Evolutionary conservation across 1,140 invertebrate species (phyloP).

Genomic region (Planococcus citri): DNA sequence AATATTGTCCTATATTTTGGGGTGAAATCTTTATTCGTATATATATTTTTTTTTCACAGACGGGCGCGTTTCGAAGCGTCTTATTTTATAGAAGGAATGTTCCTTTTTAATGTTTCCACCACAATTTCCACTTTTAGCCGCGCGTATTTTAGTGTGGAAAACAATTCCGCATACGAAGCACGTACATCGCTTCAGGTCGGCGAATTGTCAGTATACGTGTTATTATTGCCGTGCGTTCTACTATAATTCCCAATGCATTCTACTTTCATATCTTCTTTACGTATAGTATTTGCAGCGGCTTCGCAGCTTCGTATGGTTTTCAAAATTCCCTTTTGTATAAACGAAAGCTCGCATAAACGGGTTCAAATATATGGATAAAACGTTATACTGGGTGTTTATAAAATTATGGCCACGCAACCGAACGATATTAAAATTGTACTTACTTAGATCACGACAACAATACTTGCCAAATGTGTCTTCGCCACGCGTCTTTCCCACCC

Average conservation of each 20-base stretch:
- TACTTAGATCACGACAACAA: no score
- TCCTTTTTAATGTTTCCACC: slow-evolving; percentile 2
- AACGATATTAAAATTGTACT: no score
- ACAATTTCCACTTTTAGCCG: not conserved
- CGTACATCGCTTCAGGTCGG: slow-evolving; percentile 5
- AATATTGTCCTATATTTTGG: slow-evolving; percentile 4
- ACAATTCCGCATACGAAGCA: not conserved
- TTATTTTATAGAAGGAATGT: slow-evolving; percentile 8
- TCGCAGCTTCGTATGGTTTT: not conserved
- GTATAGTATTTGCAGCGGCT: not conserved
- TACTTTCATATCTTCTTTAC: not conserved
- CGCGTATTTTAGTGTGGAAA: not conserved
- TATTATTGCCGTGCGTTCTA: not conserved
- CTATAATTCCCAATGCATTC: not conserved
- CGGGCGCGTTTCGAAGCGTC: not conserved
- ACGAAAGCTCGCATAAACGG: not conserved
- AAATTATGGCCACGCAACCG: no score
- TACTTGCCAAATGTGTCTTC: no score
- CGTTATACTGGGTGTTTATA: no score
- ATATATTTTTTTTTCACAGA: no score
- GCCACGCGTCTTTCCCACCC: no score
- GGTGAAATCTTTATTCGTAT: not conserved
- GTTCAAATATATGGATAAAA: no score
- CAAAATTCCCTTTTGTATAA: not conserved
- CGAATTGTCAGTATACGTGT: slow-evolving; percentile 6